Conservation (phyloP, 2,888 invertebrate genomes). For the Drosophila macrospina region DNA sequence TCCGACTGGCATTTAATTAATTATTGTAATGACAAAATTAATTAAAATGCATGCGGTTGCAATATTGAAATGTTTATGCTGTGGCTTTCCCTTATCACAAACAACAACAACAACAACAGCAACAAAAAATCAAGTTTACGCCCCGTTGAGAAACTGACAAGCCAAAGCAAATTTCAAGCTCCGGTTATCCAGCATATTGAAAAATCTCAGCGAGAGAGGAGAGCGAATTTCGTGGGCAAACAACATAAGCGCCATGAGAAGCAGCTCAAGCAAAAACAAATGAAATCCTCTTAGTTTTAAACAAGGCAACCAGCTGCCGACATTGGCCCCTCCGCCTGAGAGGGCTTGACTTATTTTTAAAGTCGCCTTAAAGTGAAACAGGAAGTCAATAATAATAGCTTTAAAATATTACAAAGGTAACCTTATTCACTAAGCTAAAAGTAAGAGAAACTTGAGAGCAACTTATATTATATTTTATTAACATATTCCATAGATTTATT, state of each 20-base stretch:
- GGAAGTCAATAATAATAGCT: too few species aligned
- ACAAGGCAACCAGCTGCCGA: constrained; percentile 6
- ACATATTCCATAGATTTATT: too few species aligned
- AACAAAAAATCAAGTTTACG: constrained; percentile 11
- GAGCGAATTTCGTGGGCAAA: constrained; percentile 53
- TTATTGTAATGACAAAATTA: constrained; percentile 70
- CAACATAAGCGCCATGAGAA: constrained; percentile 55
- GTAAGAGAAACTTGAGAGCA: too few species aligned
- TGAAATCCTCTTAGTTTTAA: constrained; percentile 67
- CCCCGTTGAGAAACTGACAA: constrained; percentile 4
- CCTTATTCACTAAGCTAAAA: too few species aligned
- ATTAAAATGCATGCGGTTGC: constrained; percentile 62
- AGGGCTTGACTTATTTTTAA: constrained; percentile 21
- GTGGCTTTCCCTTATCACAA: constrained; percentile 16
- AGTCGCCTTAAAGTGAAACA: constrained; percentile 42
- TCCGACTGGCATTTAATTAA: constrained; percentile 55
- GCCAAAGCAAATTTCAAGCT: constrained; percentile 44
- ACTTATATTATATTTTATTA: too few species aligned
- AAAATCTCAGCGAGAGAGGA: constrained; percentile 46
- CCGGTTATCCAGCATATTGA: constrained; percentile 30
- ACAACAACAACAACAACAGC: too few species aligned
- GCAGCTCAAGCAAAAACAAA: constrained; percentile 57
- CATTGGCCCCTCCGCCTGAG: not conserved
- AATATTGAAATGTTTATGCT: constrained; percentile 52
- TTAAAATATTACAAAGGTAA: too few species aligned